Conservation (phyloP, 2,888 invertebrate genomes). For the Pegoplata infirma region DNA sequence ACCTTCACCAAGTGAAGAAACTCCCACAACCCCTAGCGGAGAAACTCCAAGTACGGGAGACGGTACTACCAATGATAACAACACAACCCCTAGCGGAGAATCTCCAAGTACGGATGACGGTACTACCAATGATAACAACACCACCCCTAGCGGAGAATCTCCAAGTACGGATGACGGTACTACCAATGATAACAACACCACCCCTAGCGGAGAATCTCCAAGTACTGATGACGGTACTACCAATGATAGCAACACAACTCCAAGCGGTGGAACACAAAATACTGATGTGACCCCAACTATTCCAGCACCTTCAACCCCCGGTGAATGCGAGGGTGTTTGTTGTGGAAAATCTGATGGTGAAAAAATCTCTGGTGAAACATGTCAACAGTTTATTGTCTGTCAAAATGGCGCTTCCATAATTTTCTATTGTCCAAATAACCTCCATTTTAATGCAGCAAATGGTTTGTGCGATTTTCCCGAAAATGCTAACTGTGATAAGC, state of each 20-base stretch:
- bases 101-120: not conserved
- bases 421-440: conserved; percentile 66
- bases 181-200: too few relatives aligned
- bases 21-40: not conserved
- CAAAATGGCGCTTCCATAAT: conserved; percentile 38
- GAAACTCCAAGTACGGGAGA: not conserved
- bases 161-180: not conserved
- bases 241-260: not conserved
- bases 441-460: conserved; percentile 65
- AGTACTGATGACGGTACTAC: not conserved
- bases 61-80: not conserved
- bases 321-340: conserved; percentile 47
- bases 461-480: conserved; percentile 68
- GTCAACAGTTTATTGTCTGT: conserved; percentile 65
- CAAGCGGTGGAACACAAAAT: not conserved
- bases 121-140: not conserved
- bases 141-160: not conserved
- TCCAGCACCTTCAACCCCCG: conserved; percentile 22
- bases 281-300: not conserved
- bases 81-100: not conserved
- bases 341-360: conserved; percentile 44
- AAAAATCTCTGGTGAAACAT: conserved; percentile 45
- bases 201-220: not conserved
- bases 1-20: not conserved
- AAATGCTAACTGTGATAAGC: conserved; percentile 67